Conservation (phyloP, 2,888 invertebrate genomes). For the Brachyptera risi region DNA sequence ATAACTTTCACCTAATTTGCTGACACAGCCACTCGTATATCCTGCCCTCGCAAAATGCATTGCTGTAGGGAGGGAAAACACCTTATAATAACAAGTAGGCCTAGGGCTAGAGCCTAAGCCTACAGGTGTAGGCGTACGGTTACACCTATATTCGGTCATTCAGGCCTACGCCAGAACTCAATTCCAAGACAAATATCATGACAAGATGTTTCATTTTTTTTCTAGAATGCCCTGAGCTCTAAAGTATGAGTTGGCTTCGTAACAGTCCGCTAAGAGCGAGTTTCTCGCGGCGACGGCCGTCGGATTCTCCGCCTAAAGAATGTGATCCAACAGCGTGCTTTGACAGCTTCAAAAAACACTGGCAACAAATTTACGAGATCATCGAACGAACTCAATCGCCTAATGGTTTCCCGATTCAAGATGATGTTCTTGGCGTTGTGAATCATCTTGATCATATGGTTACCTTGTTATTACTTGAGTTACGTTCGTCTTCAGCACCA, state of each 20-base stretch:
- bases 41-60: no score
- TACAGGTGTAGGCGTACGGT: no score
- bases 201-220: not conserved
- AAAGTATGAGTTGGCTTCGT: slow-evolving; percentile 66
- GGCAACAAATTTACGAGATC: slow-evolving; percentile 87
- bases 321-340: slow-evolving; percentile 87
- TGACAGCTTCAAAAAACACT: slow-evolving; percentile 89
- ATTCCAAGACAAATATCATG: no score
- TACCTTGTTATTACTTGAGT: slow-evolving; percentile 75
- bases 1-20: no score
- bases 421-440: slow-evolving; percentile 86
- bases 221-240: not conserved
- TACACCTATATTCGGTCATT: no score
- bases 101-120: no score
- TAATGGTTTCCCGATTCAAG: slow-evolving; percentile 59
- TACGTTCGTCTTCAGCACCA: slow-evolving; percentile 52
- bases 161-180: no score
- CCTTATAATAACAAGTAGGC: no score
- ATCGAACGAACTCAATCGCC: slow-evolving; percentile 64
- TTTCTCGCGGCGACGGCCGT: slow-evolving; percentile 56
- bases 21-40: no score
- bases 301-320: slow-evolving; percentile 63
- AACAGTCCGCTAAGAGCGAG: slow-evolving; percentile 56
- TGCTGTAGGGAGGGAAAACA: no score
- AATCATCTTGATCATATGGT: slow-evolving; percentile 91